Conservation (phyloP, 2,797 vertebrate species). For the Lithobates pipiens region DNA sequence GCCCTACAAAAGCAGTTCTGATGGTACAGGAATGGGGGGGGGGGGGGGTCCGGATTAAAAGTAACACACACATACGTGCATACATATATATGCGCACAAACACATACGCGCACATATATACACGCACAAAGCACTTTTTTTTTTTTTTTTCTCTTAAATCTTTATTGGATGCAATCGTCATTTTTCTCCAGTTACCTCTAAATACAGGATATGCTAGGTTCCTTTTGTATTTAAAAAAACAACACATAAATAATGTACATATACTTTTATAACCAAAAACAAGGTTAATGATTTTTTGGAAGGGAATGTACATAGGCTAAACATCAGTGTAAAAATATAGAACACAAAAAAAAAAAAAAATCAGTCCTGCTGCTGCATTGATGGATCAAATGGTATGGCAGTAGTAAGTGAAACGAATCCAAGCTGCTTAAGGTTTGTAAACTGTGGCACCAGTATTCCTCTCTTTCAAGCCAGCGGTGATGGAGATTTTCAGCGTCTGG, state of each 20-base stretch:
- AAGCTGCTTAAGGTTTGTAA: not conserved
- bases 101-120: too few species aligned
- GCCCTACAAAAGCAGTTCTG: too few species aligned
- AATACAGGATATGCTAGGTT: not conserved
- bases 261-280: not conserved
- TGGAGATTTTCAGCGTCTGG: not conserved
- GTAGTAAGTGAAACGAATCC: not conserved
- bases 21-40: too few species aligned
- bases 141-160: not conserved
- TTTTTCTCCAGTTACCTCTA: not conserved
- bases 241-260: not conserved
- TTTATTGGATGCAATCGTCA: not conserved
- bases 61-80: too few species aligned
- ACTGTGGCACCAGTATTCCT: not conserved
- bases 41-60: too few species aligned
- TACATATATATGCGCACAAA: too few species aligned
- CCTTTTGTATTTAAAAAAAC: not conserved
- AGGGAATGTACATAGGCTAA: constrained; percentile 6
- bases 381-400: too few species aligned
- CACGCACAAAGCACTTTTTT: too few species aligned
- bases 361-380: not conserved
- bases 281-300: not conserved
- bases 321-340: not conserved
- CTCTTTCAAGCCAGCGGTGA: not conserved
- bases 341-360: not conserved